phyloP scores from a whole-genome alignment of 1,140 invertebrate species.

The Vanessa atalanta region DNA sequence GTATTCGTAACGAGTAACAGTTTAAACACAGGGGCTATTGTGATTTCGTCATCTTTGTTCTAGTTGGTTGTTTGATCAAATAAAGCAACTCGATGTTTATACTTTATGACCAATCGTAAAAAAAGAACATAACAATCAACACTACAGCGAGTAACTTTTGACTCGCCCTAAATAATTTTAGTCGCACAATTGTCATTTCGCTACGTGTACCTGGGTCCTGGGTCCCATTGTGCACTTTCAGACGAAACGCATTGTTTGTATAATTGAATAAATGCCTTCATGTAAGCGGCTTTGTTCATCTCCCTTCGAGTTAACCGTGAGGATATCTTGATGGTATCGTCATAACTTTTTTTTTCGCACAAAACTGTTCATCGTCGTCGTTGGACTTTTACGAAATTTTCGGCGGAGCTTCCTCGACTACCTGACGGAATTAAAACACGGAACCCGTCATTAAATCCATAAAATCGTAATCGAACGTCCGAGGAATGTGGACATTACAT shows the following conservation, averaged over 20 bases:
- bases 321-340: slow-evolving; percentile 34
- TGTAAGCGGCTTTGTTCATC: slow-evolving; percentile 54
- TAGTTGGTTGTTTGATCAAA: not conserved
- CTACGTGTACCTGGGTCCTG: slow-evolving; percentile 58
- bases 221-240: slow-evolving; percentile 65
- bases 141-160: slow-evolving; percentile 57
- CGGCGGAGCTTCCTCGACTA: slow-evolving; percentile 37
- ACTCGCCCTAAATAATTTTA: slow-evolving; percentile 63
- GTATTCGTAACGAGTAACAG: no score
- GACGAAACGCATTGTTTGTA: slow-evolving; percentile 66
- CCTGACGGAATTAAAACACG: slow-evolving; percentile 55
- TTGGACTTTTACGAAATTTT: not conserved
- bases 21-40: no score
- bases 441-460: slow-evolving; percentile 60
- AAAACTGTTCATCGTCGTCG: not conserved
- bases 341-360: slow-evolving; percentile 18
- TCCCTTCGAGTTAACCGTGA: slow-evolving; percentile 39
- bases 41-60: not conserved
- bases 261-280: slow-evolving; percentile 76
- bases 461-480: slow-evolving; percentile 37
- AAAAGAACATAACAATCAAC: slow-evolving; percentile 54
- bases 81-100: not conserved
- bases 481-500: slow-evolving; percentile 21
- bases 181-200: slow-evolving; percentile 58
- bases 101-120: slow-evolving; percentile 20